phyloP scores from a whole-genome alignment of 2,888 invertebrate species.

The Apotomis turbidana region DNA sequence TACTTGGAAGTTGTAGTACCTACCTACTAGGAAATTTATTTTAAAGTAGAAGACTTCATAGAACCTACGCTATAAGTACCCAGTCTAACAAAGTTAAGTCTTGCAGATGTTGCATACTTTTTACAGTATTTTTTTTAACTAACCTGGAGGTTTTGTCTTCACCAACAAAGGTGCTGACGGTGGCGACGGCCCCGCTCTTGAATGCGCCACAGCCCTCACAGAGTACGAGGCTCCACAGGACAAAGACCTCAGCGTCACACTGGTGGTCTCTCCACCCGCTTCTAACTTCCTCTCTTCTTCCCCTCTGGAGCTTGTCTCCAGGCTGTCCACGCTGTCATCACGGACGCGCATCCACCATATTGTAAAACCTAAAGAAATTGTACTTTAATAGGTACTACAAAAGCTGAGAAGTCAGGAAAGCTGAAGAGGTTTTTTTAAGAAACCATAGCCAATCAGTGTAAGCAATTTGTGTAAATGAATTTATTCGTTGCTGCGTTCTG shows the following conservation, averaged over 20 bases:
- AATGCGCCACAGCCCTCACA: constrained; percentile 73
- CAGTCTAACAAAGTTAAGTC: too few relatives aligned
- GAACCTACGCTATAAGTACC: too few relatives aligned
- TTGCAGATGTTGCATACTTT: too few relatives aligned
- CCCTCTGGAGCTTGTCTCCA: constrained; percentile 60
- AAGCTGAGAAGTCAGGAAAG: too few relatives aligned
- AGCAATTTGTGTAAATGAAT: too few relatives aligned
- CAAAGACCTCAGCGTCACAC: constrained; percentile 67
- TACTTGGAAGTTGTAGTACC: too few relatives aligned
- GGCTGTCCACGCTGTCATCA: constrained; percentile 67
- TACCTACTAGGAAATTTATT: too few relatives aligned
- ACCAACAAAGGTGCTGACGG: constrained; percentile 69
- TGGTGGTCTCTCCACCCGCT: constrained; percentile 70
- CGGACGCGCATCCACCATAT: constrained; percentile 76
- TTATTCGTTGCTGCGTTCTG: too few relatives aligned
- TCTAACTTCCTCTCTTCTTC: constrained; percentile 73
- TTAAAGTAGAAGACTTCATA: too few relatives aligned
- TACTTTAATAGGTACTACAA: neutral
- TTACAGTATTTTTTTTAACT: too few relatives aligned
- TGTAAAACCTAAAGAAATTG: constrained; percentile 64
- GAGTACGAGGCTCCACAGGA: constrained; percentile 76
- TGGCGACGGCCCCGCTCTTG: constrained; percentile 71
- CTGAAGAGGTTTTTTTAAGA: too few relatives aligned
- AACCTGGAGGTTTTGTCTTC: constrained; percentile 77
- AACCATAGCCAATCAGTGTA: too few relatives aligned